Evolutionary conservation across 2,797 vertebrate species (phyloP).

Genomic region (Heliangelus exortis): DNA sequence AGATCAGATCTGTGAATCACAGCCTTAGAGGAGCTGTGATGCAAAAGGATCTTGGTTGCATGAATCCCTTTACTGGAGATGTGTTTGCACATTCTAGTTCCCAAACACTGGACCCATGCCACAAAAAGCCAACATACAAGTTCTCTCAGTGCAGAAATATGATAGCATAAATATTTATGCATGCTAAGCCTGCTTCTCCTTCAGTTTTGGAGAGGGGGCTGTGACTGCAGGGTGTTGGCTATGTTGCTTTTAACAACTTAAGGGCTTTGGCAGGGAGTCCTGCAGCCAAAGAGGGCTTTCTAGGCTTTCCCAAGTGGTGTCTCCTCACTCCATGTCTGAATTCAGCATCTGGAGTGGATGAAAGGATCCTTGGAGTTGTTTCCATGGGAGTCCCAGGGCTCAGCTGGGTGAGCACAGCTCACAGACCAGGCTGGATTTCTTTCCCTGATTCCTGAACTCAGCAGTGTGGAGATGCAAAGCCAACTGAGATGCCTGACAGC

Average conservation of each 20-base stretch:
- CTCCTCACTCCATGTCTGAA: not conserved
- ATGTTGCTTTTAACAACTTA: not conserved
- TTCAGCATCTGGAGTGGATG: not conserved
- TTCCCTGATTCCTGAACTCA: not conserved
- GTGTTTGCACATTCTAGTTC: not conserved
- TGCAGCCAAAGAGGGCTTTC: not conserved
- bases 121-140: not conserved
- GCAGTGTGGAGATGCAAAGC: not conserved
- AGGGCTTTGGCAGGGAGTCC: not conserved
- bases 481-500: not conserved
- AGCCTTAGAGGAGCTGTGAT: not conserved
- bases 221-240: not conserved
- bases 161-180: accelerated
- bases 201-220: not conserved
- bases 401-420: not conserved
- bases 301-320: not conserved
- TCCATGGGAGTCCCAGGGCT: not conserved
- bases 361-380: not conserved
- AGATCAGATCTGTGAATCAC: not conserved
- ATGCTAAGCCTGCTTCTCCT: not conserved
- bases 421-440: not conserved
- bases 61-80: not conserved
- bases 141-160: not conserved
- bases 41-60: not conserved
- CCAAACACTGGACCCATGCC: not conserved